Conservation (phyloP, 92 coral and sea anemone genomes). For the Umimayanthus chanpuru region DNA sequence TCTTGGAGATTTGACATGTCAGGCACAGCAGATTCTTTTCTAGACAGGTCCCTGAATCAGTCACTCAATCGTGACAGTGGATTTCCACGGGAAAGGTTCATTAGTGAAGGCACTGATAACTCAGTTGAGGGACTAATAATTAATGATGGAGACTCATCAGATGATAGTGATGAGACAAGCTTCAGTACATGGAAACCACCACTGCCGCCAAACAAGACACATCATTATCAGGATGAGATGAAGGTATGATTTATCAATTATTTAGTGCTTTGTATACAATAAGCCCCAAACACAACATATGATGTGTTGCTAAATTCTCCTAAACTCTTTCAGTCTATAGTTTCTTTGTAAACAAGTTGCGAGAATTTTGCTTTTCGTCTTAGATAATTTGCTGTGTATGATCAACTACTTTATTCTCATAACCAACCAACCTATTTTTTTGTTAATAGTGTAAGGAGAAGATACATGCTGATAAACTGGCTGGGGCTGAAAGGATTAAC, state of each 20-base stretch:
- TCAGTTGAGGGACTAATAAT: conserved; percentile 50
- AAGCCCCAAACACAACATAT: no score
- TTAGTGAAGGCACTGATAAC: conserved; percentile 43
- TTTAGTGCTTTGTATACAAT: no score
- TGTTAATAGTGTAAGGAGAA: no score
- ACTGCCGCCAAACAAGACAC: conserved; percentile 72
- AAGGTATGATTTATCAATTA: conserved; percentile 60
- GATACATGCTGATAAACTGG: no score
- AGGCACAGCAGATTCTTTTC: conserved; percentile 69
- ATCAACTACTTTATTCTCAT: no score
- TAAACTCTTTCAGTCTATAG: no score
- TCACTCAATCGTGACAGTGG: conserved; percentile 60
- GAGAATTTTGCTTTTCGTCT: no score
- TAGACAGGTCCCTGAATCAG: conserved; percentile 68
- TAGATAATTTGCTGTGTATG: no score
- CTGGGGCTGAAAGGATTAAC: no score
- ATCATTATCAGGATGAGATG: conserved; percentile 95
- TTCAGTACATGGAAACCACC: conserved; percentile 93
- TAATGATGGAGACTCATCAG: conserved; percentile 79
- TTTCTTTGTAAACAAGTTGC: no score
- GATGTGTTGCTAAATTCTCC: no score
- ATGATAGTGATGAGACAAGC: conserved; percentile 88
- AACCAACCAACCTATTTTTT: no score
- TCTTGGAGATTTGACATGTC: conserved; percentile 95
- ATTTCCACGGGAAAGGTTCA: conserved; percentile 31